Evolutionary conservation across 1,140 invertebrate species (phyloP).

Genomic region (Vanessa atalanta): DNA sequence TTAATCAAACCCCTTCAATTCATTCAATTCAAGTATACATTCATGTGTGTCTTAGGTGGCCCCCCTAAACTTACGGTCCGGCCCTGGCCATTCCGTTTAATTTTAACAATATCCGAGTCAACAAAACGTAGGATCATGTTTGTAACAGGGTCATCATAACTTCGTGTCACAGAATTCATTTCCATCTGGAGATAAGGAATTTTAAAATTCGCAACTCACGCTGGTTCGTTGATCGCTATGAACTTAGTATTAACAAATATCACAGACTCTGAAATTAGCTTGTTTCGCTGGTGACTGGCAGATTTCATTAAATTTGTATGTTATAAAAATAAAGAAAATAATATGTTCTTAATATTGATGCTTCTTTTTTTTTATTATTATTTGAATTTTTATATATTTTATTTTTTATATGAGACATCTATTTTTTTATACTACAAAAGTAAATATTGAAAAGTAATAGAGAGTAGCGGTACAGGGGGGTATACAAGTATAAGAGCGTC

Average conservation of each 20-base stretch:
- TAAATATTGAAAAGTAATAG: no score
- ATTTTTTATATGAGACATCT: background rate
- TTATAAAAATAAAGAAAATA: background rate
- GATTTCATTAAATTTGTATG: background rate
- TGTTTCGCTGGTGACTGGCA: background rate
- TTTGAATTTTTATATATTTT: no score
- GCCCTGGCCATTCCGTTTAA: background rate
- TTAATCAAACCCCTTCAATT: no score
- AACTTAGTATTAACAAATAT: constrained; percentile 22
- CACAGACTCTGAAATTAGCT: constrained; percentile 2
- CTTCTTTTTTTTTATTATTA: no score
- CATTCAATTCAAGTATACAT: no score
- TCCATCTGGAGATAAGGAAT: constrained; percentile 31
- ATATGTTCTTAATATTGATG: no score
- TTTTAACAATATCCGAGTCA: constrained; percentile 10
- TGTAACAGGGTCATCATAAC: constrained; percentile 20
- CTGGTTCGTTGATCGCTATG: constrained; percentile 25
- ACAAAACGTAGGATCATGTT: constrained; percentile 22
- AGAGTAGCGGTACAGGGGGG: no score
- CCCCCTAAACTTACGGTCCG: no score
- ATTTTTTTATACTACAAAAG: no score
- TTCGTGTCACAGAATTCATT: constrained; percentile 32
- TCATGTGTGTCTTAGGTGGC: no score
- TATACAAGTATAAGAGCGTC: no score
- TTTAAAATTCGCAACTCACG: constrained; percentile 14